A percentile compares a stretch with the other conserved stretches of the same genome.
phyloP scores from a whole-genome alignment of 30 jellyfish, hydroid and myxozoan genomes.

The Phacellophora camtschatica region DNA sequence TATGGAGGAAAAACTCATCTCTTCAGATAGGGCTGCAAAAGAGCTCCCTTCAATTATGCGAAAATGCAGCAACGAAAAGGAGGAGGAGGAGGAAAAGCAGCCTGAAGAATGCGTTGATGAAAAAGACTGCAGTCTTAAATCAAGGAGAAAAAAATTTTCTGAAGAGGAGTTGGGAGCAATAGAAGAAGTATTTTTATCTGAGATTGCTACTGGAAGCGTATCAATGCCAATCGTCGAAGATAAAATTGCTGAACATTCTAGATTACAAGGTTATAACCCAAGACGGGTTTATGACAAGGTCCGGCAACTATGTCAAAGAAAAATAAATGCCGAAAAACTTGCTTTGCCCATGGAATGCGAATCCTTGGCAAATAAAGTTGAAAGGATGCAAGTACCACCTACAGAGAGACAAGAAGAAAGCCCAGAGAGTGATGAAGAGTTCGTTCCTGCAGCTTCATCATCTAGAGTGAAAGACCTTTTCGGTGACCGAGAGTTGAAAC shows the following conservation, averaged over 20 bases:
- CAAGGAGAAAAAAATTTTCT: conserved; percentile 14
- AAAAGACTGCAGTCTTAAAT: neutral
- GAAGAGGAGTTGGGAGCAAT: conserved; percentile 1
- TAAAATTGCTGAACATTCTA: conserved; percentile 13
- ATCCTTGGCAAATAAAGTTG: conserved; percentile 19
- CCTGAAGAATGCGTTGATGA: neutral
- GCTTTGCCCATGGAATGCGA: conserved; percentile 24
- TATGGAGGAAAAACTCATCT: conserved; percentile 6
- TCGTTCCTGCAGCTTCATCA: neutral
- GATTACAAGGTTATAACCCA: neutral
- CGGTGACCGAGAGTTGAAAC: conserved; percentile 4
- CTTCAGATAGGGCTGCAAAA: conserved; percentile 52
- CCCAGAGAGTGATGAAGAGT: conserved; percentile 29
- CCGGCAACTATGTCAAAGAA: conserved; percentile 5
- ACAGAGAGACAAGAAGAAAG: neutral
- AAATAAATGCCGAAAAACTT: neutral
- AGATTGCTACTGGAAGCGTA: conserved; percentile 3
- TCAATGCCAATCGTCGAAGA: neutral
- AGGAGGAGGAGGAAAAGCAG: neutral
- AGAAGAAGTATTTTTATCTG: neutral
- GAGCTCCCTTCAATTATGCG: conserved; percentile 12
- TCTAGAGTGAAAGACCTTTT: conserved; percentile 23
- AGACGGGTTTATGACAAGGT: conserved; percentile 33
- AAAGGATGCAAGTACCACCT: neutral
- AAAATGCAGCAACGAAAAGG: neutral